Conservation (phyloP, 2,113 vertebrate genomes). For the Amphiprion percula region DNA sequence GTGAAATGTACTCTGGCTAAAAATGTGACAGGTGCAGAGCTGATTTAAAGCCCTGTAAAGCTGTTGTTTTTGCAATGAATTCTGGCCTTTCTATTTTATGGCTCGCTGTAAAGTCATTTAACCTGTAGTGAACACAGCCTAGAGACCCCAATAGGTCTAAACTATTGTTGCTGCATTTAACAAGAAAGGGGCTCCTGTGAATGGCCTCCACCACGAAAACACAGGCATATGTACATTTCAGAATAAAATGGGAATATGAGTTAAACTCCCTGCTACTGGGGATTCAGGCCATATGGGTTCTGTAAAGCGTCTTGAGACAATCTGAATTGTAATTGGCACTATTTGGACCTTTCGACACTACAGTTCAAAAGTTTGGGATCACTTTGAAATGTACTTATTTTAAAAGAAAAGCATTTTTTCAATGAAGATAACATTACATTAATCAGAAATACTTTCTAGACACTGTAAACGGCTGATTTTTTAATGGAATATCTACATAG, state of each 20-base stretch:
- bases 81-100: constrained; percentile 38
- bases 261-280: neutral
- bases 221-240: neutral
- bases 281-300: too few relatives aligned
- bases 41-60: constrained; percentile 41
- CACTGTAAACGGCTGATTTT: too few relatives aligned
- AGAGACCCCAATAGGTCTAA: constrained; percentile 22
- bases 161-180: constrained; percentile 38
- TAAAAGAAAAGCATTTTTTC: too few relatives aligned
- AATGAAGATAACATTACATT: too few relatives aligned
- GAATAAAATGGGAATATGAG: neutral
- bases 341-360: too few relatives aligned
- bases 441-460: too few relatives aligned
- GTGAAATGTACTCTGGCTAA: neutral
- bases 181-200: constrained; percentile 19
- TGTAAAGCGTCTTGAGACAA: too few relatives aligned
- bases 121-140: constrained; percentile 1
- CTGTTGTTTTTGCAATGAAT: constrained; percentile 33
- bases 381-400: too few relatives aligned
- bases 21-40: constrained; percentile 20
- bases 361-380: too few relatives aligned
- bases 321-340: too few relatives aligned
- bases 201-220: neutral
- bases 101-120: constrained; percentile 43
- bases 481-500: too few relatives aligned